These are phyloP conservation scores for Deroptyus accipitrinus DNA, from an alignment of 2,113 vertebrate genomes.

Conservation along the genomic window DNA sequence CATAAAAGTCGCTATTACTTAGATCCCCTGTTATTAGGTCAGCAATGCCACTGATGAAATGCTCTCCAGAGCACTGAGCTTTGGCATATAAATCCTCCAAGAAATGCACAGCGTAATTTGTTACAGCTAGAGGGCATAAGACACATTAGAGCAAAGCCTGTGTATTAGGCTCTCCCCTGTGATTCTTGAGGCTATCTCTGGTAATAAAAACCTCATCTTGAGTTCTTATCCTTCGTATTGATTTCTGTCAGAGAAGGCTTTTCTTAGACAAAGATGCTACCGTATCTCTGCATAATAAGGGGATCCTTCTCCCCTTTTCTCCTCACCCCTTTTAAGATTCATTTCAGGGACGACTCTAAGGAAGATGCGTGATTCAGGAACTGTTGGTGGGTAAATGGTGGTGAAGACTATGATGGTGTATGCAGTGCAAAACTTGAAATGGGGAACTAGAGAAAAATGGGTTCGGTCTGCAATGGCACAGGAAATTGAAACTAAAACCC, in stretches of 20 bases:
- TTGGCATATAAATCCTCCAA: slow-evolving; percentile 27
- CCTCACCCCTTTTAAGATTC: neutral
- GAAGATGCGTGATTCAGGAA: neutral
- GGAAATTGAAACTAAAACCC: neutral
- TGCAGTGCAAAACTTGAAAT: neutral
- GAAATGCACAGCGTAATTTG: slow-evolving; percentile 9
- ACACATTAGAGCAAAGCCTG: neutral
- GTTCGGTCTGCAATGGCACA: neutral
- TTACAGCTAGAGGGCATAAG: slow-evolving; percentile 13
- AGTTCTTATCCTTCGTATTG: slow-evolving; percentile 30
- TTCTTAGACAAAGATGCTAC: neutral
- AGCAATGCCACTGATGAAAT: neutral
- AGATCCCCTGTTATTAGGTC: slow-evolving; percentile 42
- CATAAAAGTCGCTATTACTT: slow-evolving; percentile 38
- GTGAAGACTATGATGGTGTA: neutral
- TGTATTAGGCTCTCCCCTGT: neutral
- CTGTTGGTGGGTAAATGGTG: neutral
- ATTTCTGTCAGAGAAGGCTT: slow-evolving; percentile 16
- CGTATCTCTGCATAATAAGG: neutral
- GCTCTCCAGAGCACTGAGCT: slow-evolving; percentile 2
- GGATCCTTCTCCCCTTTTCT: neutral
- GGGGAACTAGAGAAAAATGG: neutral
- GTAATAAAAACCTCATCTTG: slow-evolving; percentile 55
- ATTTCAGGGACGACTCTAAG: neutral
- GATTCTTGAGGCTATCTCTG: slow-evolving; percentile 22